A percentile compares a stretch with the other conserved stretches of the same genome.
These are phyloP conservation scores for Dryomyza anilis DNA, from an alignment of 2,888 invertebrate species.

Conservation along the genomic window DNA sequence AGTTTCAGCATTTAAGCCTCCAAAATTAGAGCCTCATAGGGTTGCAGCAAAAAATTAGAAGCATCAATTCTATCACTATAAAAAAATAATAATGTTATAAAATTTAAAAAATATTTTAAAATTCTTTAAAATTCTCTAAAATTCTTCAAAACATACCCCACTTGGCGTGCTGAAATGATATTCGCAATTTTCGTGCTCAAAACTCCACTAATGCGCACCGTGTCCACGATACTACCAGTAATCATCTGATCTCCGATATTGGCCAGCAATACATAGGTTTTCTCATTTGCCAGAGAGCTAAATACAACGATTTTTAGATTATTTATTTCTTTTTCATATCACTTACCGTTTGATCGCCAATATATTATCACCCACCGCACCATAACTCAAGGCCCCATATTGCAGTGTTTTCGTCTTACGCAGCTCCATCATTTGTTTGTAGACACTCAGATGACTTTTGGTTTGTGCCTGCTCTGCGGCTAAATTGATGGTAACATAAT, in stretches of 20 bases:
- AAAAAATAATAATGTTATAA: slow-evolving; percentile 9
- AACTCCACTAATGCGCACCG: slow-evolving; percentile 38
- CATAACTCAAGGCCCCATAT: slow-evolving; percentile 45
- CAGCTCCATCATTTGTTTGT: slow-evolving; percentile 64
- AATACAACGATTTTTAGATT: not conserved
- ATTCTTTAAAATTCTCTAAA: not conserved
- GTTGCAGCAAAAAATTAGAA: slow-evolving; percentile 41
- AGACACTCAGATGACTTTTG: slow-evolving; percentile 67
- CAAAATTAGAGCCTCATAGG: slow-evolving; percentile 53
- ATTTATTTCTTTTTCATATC: not conserved
- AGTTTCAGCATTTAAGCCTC: slow-evolving; percentile 36
- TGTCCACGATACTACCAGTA: slow-evolving; percentile 53
- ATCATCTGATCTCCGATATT: slow-evolving; percentile 59
- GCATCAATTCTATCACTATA: slow-evolving; percentile 43
- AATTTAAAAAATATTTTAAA: too few relatives aligned
- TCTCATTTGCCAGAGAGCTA: slow-evolving; percentile 44
- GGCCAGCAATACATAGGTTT: slow-evolving; percentile 61
- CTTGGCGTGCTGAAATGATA: slow-evolving; percentile 42
- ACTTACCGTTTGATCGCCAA: slow-evolving; percentile 49
- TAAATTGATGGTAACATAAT: slow-evolving; percentile 68
- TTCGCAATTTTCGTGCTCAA: slow-evolving; percentile 46
- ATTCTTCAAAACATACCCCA: slow-evolving; percentile 45
- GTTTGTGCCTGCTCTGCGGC: slow-evolving; percentile 58
- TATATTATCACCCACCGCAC: slow-evolving; percentile 48
- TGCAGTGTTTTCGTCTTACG: slow-evolving; percentile 49